Evolutionary conservation across 2,113 vertebrate genomes (phyloP).

Genomic region (Apteryx mantelli): DNA sequence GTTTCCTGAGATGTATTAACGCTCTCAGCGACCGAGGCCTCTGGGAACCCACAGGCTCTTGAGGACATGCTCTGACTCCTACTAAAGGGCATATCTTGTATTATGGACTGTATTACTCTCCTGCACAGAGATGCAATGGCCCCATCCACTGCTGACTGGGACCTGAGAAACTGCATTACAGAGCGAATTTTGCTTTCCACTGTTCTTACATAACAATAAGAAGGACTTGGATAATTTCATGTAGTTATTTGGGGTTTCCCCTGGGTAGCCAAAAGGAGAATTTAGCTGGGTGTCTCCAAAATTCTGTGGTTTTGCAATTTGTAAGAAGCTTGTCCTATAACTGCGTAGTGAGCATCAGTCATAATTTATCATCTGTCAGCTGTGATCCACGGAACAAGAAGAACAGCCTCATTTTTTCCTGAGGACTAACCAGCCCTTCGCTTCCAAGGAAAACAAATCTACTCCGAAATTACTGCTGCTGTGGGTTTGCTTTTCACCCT

Average conservation of each 20-base stretch:
- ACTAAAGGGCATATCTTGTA: neutral
- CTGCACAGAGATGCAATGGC: too few species aligned
- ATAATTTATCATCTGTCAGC: neutral
- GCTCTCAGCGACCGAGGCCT: neutral
- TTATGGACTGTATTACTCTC: too few species aligned
- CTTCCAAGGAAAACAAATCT: neutral
- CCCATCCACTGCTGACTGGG: neutral
- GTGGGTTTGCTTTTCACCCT: neutral
- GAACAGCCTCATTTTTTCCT: neutral
- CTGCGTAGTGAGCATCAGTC: neutral
- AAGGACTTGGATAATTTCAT: neutral
- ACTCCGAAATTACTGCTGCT: accelerated
- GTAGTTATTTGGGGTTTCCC: neutral
- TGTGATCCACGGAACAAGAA: neutral
- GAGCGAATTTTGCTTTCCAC: neutral
- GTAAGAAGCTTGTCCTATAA: neutral
- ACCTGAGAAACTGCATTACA: neutral
- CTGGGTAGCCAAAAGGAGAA: neutral
- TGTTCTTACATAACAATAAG: neutral
- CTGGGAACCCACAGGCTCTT: neutral
- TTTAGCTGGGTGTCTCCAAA: neutral
- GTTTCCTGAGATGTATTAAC: neutral
- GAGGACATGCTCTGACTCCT: neutral
- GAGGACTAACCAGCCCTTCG: accelerated
- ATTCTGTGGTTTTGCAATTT: neutral